Conservation (phyloP, 1,140 invertebrate genomes). For the Atta colombica region DNA sequence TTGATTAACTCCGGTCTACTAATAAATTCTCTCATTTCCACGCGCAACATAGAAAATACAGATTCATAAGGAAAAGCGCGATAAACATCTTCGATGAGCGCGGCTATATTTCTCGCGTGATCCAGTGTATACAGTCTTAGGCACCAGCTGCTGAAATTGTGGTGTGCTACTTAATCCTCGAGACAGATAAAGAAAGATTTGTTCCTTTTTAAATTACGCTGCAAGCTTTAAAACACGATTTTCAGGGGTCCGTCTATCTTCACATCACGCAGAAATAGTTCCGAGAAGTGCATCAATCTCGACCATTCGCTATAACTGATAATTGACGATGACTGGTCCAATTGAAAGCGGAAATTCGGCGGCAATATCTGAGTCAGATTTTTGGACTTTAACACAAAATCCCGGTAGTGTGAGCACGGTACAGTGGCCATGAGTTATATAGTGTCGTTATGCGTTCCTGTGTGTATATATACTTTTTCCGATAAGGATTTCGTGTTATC, state of each 20-base stretch:
- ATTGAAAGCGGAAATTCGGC: constrained; percentile 20
- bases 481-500: constrained; percentile 17
- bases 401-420: neutral
- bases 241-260: neutral
- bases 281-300: neutral
- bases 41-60: neutral
- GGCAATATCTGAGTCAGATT: constrained; percentile 20
- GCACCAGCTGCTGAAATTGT: neutral
- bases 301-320: constrained; percentile 7
- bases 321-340: neutral
- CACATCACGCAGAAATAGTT: constrained; percentile 3
- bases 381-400: neutral
- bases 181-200: neutral
- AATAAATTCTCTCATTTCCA: neutral
- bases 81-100: neutral
- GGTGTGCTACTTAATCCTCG: neutral
- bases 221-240: neutral
- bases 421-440: neutral
- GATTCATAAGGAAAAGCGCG: neutral
- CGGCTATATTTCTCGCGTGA: neutral
- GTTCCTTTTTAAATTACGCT: neutral
- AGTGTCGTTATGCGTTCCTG: neutral
- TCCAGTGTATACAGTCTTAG: neutral
- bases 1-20: neutral
- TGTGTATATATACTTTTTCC: neutral